Evolutionary conservation across 2,888 invertebrate genomes (phyloP).

Genomic region (Sepiola atlantica): DNA sequence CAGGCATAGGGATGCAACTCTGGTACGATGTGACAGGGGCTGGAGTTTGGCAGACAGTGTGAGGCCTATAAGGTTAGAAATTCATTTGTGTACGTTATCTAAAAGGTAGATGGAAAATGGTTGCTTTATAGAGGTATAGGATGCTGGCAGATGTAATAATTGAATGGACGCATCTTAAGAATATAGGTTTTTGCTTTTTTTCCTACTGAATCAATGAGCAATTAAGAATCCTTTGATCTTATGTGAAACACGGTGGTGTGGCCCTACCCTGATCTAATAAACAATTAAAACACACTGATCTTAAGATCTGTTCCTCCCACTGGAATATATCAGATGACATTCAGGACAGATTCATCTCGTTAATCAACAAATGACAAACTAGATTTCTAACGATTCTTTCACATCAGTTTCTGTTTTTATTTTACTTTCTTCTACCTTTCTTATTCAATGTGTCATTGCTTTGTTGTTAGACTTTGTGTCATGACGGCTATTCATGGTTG

Average conservation of each 20-base stretch:
- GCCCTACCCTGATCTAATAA: not conserved
- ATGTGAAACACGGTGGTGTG: not conserved
- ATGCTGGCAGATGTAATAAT: no score
- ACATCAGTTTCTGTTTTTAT: not conserved
- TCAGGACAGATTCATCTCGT: not conserved
- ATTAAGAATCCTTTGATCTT: not conserved
- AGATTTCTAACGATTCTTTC: not conserved
- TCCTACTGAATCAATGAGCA: not conserved
- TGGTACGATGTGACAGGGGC: no score
- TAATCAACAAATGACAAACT: conserved; percentile 3
- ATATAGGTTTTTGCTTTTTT: not conserved
- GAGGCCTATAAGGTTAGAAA: no score
- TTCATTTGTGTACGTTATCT: no score
- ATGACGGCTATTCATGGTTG: not conserved
- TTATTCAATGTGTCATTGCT: not conserved
- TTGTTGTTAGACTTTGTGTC: not conserved
- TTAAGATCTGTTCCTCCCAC: not conserved
- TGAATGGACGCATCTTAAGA: no score
- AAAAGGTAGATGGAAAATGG: no score
- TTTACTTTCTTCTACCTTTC: no score
- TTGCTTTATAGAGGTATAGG: no score
- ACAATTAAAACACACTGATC: not conserved
- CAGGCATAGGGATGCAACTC: no score
- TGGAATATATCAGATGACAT: not conserved
- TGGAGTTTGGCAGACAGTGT: no score